Base-by-base conservation (phyloP, 2,888 invertebrate genomes). In the Gryllus longicercus region DNA sequence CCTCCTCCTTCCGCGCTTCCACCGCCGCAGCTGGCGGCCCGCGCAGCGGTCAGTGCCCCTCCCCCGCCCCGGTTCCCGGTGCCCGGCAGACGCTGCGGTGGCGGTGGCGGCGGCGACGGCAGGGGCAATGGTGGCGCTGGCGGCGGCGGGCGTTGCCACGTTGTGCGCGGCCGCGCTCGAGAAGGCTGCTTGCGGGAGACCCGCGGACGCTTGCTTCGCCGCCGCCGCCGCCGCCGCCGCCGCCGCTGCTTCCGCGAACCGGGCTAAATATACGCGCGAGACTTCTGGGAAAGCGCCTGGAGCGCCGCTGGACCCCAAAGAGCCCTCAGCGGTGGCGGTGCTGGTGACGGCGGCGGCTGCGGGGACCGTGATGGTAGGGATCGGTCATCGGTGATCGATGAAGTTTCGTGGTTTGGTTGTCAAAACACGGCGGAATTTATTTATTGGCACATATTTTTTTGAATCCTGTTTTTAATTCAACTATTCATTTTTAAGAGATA, bases 191-290 rank as follows among this genome's bases (percentile, higher is more conserved):
- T 38, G 38, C 8, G 8, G 38, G 38, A 38, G 38, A 38, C 38
- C 8, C 38, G 38, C 38, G 38, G 63, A n/a, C 63, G 63, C 63
- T 63, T 18, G 63, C 63, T 38, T 38, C 16, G 63, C 14, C 63
- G 63, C 63, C 63, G 63, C 63, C 63, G 18, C 63, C 16, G 63
- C 14, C 63, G 63, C 63, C 63, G 63, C 63, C 63, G n/a, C 63
- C 63, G n/a, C 63, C n/a, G 63, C 63, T 14, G n/a, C 63, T 63
- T 63, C 63, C 63, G 63, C 63, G 63, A 63, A 63, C 63, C 63
- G 63, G 8, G 63, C 63, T 63, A 63, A 63, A 63, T 63, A 63
- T 63, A 63, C 63, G 63, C 63, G 63, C 38, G 38, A 1, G 38
- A 38, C 38, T 38, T 38, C 38, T 38, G 38, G 38, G 38, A 38